These are phyloP conservation scores for Zeuzera pyrina DNA, from an alignment of 2,888 invertebrate species.

Conservation along the genomic window DNA sequence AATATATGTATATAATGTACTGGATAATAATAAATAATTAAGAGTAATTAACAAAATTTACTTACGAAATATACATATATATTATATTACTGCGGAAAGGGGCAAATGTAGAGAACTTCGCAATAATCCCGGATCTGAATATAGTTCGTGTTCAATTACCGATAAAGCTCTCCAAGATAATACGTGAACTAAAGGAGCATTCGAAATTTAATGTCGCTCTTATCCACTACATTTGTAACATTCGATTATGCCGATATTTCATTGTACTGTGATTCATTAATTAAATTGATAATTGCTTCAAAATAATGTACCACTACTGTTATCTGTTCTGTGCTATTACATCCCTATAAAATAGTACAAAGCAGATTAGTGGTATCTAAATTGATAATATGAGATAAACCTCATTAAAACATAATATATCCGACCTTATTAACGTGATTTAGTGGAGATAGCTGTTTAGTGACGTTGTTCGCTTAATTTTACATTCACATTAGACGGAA, in stretches of 20 bases:
- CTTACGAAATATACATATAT: no score
- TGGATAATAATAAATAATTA: no score
- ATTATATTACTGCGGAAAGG: no score
- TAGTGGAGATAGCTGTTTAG: conserved; percentile 33
- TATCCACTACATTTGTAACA: conserved; percentile 14
- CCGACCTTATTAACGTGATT: no score
- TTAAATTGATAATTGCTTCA: no score
- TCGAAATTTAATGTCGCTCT: conserved; percentile 34
- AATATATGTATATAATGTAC: no score
- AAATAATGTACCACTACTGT: no score
- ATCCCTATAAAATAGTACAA: no score
- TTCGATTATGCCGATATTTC: no score
- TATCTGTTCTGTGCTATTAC: no score
- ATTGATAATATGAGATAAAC: conserved; percentile 34
- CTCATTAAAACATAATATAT: conserved; percentile 39
- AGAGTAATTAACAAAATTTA: no score
- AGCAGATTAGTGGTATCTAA: no score
- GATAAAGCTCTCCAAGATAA: conserved; percentile 39
- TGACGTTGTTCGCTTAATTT: conserved; percentile 51
- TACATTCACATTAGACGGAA: conserved; percentile 55
- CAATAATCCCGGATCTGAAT: conserved; percentile 42
- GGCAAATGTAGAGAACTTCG: conserved; percentile 37
- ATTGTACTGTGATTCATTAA: conserved; percentile 31
- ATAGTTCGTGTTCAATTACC: conserved; percentile 51
- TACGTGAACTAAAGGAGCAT: conserved; percentile 39